Base-by-base conservation (phyloP, 1,140 invertebrate species). In the Sesamia nonagrioides region DNA sequence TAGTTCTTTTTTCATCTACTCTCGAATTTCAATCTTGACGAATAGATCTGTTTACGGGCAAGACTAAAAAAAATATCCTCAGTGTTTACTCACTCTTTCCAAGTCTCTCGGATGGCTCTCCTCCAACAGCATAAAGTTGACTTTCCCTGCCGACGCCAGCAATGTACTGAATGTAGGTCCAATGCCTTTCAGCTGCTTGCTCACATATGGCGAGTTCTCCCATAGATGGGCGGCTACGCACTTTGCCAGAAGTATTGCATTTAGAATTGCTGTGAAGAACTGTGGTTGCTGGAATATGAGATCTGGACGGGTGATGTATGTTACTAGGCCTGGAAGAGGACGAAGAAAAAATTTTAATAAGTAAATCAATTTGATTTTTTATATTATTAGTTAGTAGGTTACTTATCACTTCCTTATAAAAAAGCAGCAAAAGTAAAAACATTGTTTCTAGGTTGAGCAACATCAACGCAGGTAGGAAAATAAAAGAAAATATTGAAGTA, bases 121-220 rank as follows among this genome's bases (percentile, higher is more conserved):
- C 66, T 95, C 91, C 42, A 98, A 89, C n/a, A 95, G 89, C 85
- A 96, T 91, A 87, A 98, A 97, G 66, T 95, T 96, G 8, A 95
- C 96, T 87, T 97, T 96, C 13, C 96, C 97, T 69, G 97, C 96
- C 61, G 96, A 95, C 0, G 96, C 97, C 11, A 98, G 89, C n/a
- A 96, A 83, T n/a, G 91, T 95, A 35, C 97, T 96, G 37, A 97
- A 95, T 7, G 96, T 95, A 4, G 94, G 95, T 73, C 97, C 97
- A 77, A 98, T 97, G 54, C 96, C 96, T 74, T 96, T 96, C 15
- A 98, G 87, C 86, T 98, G 97, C 85, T 96, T 96, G 27, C 96
- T 95, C n/a, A 98, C 95, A 89, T 96, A 96, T 21, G 92, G 95
- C 0, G 97, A 97, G 86, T 98, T 96, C 85, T 98, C 97, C 97